Conservation (phyloP, 2,888 invertebrate genomes). For the Ennomos quercinarius region DNA sequence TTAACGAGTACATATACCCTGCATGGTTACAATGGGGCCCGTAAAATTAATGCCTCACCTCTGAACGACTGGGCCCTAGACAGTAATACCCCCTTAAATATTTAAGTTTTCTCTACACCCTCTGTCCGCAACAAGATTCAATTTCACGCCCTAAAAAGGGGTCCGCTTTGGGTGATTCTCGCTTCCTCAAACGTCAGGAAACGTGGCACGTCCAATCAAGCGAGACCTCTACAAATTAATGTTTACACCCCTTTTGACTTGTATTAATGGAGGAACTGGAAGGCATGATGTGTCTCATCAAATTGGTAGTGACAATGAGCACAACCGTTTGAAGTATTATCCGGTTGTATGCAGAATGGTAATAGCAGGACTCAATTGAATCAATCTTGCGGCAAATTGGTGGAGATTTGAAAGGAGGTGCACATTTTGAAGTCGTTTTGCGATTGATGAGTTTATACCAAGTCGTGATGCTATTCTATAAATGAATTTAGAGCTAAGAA, state of each 20-base stretch:
- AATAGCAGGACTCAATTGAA: conserved; percentile 74
- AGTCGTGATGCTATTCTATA: conserved; percentile 14
- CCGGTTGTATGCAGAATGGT: conserved; percentile 76
- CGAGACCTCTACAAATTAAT: conserved; percentile 61
- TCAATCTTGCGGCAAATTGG: conserved; percentile 81
- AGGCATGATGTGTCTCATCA: conserved; percentile 57
- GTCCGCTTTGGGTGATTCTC: conserved; percentile 72
- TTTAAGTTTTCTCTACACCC: conserved; percentile 82
- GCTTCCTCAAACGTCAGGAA: conserved; percentile 78
- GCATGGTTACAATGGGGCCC: conserved; percentile 72
- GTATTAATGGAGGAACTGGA: conserved; percentile 44
- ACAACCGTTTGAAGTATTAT: conserved; percentile 75
- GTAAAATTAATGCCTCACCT: conserved; percentile 84
- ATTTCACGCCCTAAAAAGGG: conserved; percentile 83
- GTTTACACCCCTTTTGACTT: conserved; percentile 44
- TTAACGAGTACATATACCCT: conserved; percentile 79
- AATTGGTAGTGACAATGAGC: conserved; percentile 57
- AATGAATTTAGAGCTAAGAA: conserved; percentile 3
- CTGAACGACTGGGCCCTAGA: conserved; percentile 69
- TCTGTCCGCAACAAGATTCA: conserved; percentile 83
- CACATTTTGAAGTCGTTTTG: conserved; percentile 56
- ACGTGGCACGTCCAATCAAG: conserved; percentile 67
- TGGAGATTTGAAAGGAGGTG: conserved; percentile 62
- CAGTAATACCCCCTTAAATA: conserved; percentile 82
- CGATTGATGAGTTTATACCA: conserved; percentile 38